Base-by-base conservation (phyloP, 2,797 vertebrate genomes). In the Eurystomus glaucurus region DNA sequence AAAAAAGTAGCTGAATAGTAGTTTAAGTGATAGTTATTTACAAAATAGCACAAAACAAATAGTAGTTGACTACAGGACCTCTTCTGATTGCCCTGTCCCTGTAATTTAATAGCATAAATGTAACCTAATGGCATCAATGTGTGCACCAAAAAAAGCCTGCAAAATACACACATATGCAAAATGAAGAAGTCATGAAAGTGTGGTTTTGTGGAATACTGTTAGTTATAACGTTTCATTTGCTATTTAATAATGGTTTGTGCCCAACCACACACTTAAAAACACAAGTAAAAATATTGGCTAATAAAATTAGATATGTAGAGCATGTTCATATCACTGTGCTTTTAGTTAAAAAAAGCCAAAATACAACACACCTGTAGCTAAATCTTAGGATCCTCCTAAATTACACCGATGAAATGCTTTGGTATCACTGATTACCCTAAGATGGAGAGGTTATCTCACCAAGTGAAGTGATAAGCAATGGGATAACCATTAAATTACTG, bases 321-420 rank as follows among this genome's bases (percentile, higher is more conserved):
- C 35, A 0, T 11, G 5, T 39, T 77, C 11, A 21, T 25, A 48
- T 5, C 64, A 70, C 8, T 48, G 9, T 37, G 3, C 2, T 17
- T 65, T 46, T 4, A 33, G 17, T 31, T 39, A 21, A 43, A 61
- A 25, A 66, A 35, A 20, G 12, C 23, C 28, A 20, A 33, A 1
- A 0, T 0, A 16, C 3, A 20, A 21, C 18, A 52, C 6, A 41
- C 4, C 1, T 52, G 6, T 16, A 66, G 2, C 2, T 84, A 35
- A 74, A 55, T 76, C 29, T 28, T 29, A 20, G 4, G 25, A 64
- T 37, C 55, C 48, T 60, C 41, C 31, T 69, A 74, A 64, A 50
- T 39, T 25, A 52, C 1, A 25, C 1, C 1, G 6, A 70, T 2
- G 39, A 62, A 55, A 3, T 14, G 3, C 19, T 66, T 50, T 35